phyloP scores from a whole-genome alignment of 2,797 vertebrate genomes.

The Coluber constrictor region DNA sequence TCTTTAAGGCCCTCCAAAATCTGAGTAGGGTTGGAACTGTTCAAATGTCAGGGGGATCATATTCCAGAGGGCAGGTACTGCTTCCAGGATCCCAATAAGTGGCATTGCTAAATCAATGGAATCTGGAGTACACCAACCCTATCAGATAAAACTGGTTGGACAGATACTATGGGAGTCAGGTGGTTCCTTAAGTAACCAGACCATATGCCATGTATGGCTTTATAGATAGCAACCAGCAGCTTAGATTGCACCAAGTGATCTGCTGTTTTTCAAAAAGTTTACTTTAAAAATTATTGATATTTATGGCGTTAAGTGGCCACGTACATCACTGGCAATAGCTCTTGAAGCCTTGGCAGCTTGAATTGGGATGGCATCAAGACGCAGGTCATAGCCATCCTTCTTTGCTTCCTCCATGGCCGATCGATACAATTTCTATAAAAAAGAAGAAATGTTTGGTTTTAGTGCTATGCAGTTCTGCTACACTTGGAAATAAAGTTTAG shows the following conservation, averaged over 20 bases:
- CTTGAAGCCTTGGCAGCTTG: slow-evolving; percentile 78
- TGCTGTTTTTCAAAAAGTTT: background rate
- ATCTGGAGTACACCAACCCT: background rate
- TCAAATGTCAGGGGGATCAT: background rate
- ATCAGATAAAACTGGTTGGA: background rate
- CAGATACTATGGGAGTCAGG: background rate
- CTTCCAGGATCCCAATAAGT: background rate
- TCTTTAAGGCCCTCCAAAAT: background rate
- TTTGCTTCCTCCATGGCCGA: slow-evolving; percentile 77
- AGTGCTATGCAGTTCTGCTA: background rate
- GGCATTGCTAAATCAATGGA: background rate
- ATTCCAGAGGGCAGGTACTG: background rate
- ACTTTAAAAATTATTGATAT: background rate
- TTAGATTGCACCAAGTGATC: background rate
- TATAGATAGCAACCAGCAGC: background rate
- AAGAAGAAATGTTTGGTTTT: background rate
- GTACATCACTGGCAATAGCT: slow-evolving; percentile 79
- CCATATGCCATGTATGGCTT: background rate
- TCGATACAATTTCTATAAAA: slow-evolving; percentile 75
- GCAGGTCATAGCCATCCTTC: slow-evolving; percentile 79
- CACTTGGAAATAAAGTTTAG: background rate
- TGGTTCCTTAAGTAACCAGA: background rate
- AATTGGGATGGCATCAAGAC: slow-evolving; percentile 78
- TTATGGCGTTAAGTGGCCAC: slow-evolving; percentile 19
- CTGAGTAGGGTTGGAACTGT: background rate